Percentiles rank a stretch among this genome's conserved stretches.
Evolutionary conservation across 2,888 invertebrate species (phyloP).

Genomic region (Drosophila greeni): DNA sequence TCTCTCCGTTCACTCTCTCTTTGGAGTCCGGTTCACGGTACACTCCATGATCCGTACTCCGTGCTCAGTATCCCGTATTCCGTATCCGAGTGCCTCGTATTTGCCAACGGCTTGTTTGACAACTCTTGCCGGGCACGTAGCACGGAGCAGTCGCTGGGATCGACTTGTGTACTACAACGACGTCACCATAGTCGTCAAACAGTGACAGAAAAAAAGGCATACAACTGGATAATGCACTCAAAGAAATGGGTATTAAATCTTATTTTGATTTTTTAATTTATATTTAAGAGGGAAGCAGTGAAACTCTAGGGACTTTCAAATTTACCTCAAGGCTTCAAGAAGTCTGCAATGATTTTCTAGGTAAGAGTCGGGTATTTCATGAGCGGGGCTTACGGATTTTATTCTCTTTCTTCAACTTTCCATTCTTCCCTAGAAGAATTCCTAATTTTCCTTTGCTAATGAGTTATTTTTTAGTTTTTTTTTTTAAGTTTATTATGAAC

Average conservation of each 20-base stretch:
- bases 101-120: slow-evolving; percentile 67
- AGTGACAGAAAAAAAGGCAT: slow-evolving; percentile 28
- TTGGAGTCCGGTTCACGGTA: slow-evolving; percentile 14
- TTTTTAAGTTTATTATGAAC: neutral
- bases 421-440: neutral
- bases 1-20: slow-evolving; percentile 41
- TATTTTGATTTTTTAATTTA: neutral
- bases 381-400: neutral
- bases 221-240: slow-evolving; percentile 18
- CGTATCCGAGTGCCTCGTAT: slow-evolving; percentile 34
- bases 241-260: neutral
- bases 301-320: neutral
- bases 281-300: neutral
- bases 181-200: slow-evolving; percentile 60
- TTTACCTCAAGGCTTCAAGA: neutral
- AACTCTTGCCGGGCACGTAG: slow-evolving; percentile 65
- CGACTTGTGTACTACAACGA: slow-evolving; percentile 64
- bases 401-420: rapidly evolving
- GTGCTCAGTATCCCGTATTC: slow-evolving; percentile 7
- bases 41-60: slow-evolving; percentile 15
- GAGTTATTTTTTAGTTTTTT: neutral
- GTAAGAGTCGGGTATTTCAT: neutral
- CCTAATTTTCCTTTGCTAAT: neutral
- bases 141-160: slow-evolving; percentile 63
- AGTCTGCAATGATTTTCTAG: neutral